phyloP scores from a whole-genome alignment of 2,797 vertebrate genomes.

The Lagocephalus sceleratus region DNA sequence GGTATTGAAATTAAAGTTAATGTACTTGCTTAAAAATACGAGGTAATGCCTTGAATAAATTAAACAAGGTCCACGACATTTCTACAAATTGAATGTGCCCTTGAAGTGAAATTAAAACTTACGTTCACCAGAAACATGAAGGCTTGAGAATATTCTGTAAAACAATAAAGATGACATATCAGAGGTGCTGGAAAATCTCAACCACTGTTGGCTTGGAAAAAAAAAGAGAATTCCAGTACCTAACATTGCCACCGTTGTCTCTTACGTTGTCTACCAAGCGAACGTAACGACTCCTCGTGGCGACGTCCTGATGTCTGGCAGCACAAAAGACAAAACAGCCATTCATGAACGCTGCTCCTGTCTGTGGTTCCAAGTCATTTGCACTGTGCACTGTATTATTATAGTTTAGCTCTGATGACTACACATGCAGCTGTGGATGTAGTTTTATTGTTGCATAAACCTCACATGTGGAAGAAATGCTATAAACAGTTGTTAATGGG shows the following conservation, averaged over 20 bases:
- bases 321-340: not conserved
- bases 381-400: too few relatives aligned
- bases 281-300: constrained; percentile 81
- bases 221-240: constrained; percentile 45
- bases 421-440: too few relatives aligned
- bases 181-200: not conserved
- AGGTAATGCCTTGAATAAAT: not conserved
- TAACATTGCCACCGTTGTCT: constrained; percentile 78
- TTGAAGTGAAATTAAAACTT: constrained; percentile 46
- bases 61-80: too few relatives aligned
- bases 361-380: not conserved
- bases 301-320: constrained; percentile 76
- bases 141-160: constrained; percentile 80
- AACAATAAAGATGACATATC: constrained; percentile 6
- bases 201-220: not conserved
- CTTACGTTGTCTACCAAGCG: constrained; percentile 83
- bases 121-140: constrained; percentile 86
- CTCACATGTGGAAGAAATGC: not conserved
- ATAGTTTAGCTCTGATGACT: too few relatives aligned
- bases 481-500: not conserved
- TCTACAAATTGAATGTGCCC: too few relatives aligned
- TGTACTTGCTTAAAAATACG: too few relatives aligned
- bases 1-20: too few relatives aligned
- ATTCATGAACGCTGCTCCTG: not conserved
- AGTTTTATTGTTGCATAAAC: too few relatives aligned